Evolutionary conservation across 2,888 invertebrate species (phyloP).

Genomic region (Dryobotodes eremita): DNA sequence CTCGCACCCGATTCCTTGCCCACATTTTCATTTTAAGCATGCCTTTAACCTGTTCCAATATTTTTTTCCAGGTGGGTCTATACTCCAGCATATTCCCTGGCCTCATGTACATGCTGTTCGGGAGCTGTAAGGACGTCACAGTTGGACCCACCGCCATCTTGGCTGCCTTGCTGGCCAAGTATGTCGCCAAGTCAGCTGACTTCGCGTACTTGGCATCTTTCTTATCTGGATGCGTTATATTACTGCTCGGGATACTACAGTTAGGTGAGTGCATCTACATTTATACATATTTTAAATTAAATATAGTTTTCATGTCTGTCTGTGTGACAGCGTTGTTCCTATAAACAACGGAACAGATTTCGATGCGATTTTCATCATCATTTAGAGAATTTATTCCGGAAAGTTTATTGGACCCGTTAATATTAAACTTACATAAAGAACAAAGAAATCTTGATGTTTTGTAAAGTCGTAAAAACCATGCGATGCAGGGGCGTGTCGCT

Average conservation of each 20-base stretch:
- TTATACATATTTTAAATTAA: not conserved
- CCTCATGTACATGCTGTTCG: constrained; percentile 96
- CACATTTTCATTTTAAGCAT: no score
- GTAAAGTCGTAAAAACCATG: not conserved
- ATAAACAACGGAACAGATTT: not conserved
- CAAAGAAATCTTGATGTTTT: not conserved
- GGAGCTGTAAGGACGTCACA: constrained; percentile 95
- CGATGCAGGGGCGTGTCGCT: not conserved
- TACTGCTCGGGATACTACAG: constrained; percentile 94
- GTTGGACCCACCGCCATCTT: constrained; percentile 97
- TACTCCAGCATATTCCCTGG: constrained; percentile 98
- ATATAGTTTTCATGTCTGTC: not conserved
- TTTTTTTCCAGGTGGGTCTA: constrained; percentile 93
- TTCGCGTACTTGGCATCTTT: constrained; percentile 94
- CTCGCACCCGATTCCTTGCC: not conserved
- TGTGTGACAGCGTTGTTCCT: not conserved
- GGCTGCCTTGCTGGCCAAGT: constrained; percentile 94
- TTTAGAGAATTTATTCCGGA: not conserved
- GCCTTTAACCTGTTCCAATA: not conserved
- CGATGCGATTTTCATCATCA: not conserved
- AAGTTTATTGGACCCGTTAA: not conserved
- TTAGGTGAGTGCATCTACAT: constrained; percentile 82
- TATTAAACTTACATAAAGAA: no score
- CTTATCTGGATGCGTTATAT: constrained; percentile 93
- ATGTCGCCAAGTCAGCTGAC: constrained; percentile 92